These are phyloP conservation scores for Coleophora flavipennella DNA, from an alignment of 2,888 invertebrate species.

Conservation along the genomic window DNA sequence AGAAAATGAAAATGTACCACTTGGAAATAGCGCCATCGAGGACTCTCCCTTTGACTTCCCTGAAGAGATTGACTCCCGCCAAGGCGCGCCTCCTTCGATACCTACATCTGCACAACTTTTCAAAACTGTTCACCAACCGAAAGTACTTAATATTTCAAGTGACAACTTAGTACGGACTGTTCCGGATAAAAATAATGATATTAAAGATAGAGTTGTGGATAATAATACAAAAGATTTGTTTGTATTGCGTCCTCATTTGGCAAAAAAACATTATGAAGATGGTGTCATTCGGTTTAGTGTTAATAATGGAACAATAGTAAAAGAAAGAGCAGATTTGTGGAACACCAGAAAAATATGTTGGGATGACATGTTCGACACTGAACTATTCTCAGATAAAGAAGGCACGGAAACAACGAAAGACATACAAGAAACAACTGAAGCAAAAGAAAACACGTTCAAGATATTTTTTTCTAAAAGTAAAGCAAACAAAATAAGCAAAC, in stretches of 20 bases:
- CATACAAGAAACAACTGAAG: background rate
- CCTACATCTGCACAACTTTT: background rate
- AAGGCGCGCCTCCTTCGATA: background rate
- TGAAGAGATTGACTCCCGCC: too few species aligned
- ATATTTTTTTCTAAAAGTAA: background rate
- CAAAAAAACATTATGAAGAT: too few species aligned
- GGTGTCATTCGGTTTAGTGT: too few species aligned
- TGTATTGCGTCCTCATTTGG: too few species aligned
- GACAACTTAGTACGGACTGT: too few species aligned
- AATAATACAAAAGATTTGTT: too few species aligned
- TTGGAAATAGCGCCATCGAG: background rate
- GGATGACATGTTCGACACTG: constrained; percentile 46
- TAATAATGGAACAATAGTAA: too few species aligned
- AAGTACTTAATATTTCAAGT: too few species aligned
- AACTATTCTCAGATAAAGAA: constrained; percentile 24
- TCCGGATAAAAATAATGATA: too few species aligned
- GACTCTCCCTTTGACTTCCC: background rate
- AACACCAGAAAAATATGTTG: constrained; percentile 22
- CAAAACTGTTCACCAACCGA: background rate
- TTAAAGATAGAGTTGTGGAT: too few species aligned
- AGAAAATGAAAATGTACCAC: too few species aligned
- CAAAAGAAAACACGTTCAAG: background rate
- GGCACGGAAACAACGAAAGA: background rate
- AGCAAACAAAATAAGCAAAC: background rate
- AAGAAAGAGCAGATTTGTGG: too few species aligned